These are phyloP conservation scores for Origma solitaria DNA, from an alignment of 2,113 vertebrate species.

Conservation along the genomic window DNA sequence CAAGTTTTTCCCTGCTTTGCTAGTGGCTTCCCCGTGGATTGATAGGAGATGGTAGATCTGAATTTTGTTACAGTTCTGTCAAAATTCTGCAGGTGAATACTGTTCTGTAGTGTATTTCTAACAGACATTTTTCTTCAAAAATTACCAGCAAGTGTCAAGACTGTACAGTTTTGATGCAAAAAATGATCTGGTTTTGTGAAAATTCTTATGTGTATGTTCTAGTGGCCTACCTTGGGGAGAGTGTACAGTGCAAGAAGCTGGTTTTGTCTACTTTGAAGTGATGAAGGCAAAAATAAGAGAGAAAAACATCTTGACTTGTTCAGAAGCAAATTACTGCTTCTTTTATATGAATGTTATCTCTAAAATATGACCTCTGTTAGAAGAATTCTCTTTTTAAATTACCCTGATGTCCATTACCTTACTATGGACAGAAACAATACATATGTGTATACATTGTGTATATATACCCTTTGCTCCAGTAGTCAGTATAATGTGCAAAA, in stretches of 20 bases:
- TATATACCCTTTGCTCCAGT: background rate
- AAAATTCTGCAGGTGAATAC: background rate
- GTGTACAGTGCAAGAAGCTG: accelerated
- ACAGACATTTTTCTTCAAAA: background rate
- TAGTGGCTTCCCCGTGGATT: background rate
- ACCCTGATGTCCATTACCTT: background rate
- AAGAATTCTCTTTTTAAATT: background rate
- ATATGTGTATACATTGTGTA: too few relatives aligned
- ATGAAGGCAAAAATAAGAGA: background rate
- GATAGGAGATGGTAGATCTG: background rate
- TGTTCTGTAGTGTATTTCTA: background rate
- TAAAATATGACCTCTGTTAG: background rate
- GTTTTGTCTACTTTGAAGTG: background rate
- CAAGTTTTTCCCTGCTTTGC: background rate
- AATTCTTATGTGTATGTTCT: background rate
- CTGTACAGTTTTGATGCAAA: background rate
- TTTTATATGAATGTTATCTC: background rate
- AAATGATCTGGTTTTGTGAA: background rate
- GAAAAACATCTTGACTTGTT: background rate
- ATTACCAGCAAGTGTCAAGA: background rate
- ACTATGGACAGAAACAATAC: background rate
- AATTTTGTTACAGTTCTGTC: background rate
- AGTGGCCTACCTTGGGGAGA: background rate
- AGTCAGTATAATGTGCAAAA: background rate
- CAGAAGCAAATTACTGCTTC: background rate